phyloP scores from a whole-genome alignment of 2,888 invertebrate species.

The Sesia bembeciformis region DNA sequence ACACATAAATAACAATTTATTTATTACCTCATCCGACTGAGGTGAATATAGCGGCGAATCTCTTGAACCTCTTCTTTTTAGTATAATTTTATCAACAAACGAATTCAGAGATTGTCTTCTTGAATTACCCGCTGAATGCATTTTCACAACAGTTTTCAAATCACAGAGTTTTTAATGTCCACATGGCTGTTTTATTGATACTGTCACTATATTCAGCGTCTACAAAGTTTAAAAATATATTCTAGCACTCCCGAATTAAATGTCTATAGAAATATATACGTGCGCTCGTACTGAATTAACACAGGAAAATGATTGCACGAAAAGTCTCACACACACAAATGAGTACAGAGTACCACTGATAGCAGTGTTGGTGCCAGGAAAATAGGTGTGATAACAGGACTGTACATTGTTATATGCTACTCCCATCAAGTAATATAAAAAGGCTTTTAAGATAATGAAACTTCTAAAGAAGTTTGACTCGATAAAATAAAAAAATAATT shows the following conservation, averaged over 20 bases:
- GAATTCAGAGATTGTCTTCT: constrained; percentile 33
- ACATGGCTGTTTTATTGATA: no score
- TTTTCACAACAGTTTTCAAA: background rate
- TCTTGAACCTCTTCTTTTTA: constrained; percentile 33
- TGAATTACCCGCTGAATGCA: background rate
- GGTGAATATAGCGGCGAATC: constrained; percentile 29
- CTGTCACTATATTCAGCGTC: constrained; percentile 1
- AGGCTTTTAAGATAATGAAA: no score
- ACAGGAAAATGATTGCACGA: constrained; percentile 57
- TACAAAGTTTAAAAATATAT: constrained; percentile 7
- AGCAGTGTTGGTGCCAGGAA: constrained; percentile 46
- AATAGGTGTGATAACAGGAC: constrained; percentile 46
- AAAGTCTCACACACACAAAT: constrained; percentile 27
- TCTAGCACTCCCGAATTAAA: constrained; percentile 19
- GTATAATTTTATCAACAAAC: constrained; percentile 36
- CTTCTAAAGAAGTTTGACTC: no score
- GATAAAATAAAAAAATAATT: no score
- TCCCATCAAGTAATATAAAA: no score
- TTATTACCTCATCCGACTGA: constrained; percentile 28
- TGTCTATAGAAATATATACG: constrained; percentile 20
- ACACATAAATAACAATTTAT: background rate
- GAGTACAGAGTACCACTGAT: constrained; percentile 32
- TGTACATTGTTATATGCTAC: background rate
- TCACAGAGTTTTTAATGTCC: no score
- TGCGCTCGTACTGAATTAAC: constrained; percentile 49